Conservation (phyloP, 2,888 invertebrate genomes). For the Lithophane ornitopus region DNA sequence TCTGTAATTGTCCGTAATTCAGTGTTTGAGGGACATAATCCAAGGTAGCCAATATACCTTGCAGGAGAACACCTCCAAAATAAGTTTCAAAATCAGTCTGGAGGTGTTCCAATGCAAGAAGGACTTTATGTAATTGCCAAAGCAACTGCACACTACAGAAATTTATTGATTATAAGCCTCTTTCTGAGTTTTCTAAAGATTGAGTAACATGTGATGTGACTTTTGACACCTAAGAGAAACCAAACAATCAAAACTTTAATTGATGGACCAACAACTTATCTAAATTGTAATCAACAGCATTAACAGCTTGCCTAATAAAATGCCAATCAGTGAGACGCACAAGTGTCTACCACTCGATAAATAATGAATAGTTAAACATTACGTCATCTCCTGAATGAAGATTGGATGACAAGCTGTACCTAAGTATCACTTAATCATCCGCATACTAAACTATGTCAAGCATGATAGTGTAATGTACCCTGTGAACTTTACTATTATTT, state of each 20-base stretch:
- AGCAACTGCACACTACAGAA: too few species aligned
- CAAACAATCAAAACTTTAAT: slow-evolving; percentile 19
- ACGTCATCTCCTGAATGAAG: slow-evolving; percentile 6
- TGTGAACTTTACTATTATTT: slow-evolving; percentile 26
- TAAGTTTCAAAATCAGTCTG: too few species aligned
- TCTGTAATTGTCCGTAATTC: background rate
- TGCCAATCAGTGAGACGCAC: slow-evolving; percentile 27
- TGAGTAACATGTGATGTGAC: background rate
- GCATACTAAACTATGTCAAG: slow-evolving; percentile 41
- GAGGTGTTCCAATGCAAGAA: too few species aligned
- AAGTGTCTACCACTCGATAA: slow-evolving; percentile 22
- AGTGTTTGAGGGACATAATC: too few species aligned
- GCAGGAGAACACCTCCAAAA: too few species aligned
- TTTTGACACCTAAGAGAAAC: slow-evolving; percentile 8
- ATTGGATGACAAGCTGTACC: slow-evolving; percentile 5
- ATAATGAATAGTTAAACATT: slow-evolving; percentile 43
- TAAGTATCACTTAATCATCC: slow-evolving; percentile 31
- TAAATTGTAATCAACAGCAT: slow-evolving; percentile 30
- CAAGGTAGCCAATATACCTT: too few species aligned
- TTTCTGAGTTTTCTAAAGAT: background rate
- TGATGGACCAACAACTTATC: slow-evolving; percentile 21
- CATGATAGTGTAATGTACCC: slow-evolving; percentile 8
- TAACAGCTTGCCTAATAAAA: slow-evolving; percentile 27
- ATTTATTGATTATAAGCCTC: background rate
- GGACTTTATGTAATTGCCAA: background rate